A percentile compares a stretch with the other conserved stretches of the same genome.
Evolutionary conservation across 2,113 vertebrate species (phyloP).

Genomic region (Plotosus lineatus): DNA sequence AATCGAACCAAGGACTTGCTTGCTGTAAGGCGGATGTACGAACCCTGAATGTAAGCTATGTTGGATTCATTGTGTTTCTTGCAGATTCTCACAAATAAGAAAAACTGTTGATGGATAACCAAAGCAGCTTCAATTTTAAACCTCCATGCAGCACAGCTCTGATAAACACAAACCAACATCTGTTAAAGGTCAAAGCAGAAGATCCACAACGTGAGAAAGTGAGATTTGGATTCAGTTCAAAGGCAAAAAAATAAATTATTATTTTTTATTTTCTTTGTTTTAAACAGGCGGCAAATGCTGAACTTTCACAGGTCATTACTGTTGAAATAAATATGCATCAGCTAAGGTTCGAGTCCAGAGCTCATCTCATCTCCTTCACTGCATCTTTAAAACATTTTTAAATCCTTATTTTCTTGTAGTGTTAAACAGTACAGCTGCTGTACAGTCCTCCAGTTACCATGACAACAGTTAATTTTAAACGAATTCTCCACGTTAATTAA

Average conservation of each 20-base stretch:
- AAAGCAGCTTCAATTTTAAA: background rate
- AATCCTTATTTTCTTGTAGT: background rate
- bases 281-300: background rate
- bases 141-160: background rate
- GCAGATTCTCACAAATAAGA: background rate
- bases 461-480: slow-evolving; percentile 8
- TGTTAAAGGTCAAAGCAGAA: background rate
- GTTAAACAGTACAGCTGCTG: slow-evolving; percentile 13
- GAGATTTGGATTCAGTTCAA: background rate
- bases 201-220: background rate
- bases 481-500: slow-evolving; percentile 13
- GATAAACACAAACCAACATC: background rate
- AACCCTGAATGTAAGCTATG: no score
- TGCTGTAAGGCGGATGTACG: no score
- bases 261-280: background rate
- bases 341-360: background rate
- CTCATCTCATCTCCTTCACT: background rate
- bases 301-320: background rate
- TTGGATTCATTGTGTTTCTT: no score
- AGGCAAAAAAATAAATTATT: background rate
- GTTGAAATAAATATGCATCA: background rate
- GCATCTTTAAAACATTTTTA: background rate
- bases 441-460: background rate
- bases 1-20: no score
- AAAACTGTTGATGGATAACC: background rate